Conservation (phyloP, 2,888 invertebrate species). For the Apodemia zela region DNA sequence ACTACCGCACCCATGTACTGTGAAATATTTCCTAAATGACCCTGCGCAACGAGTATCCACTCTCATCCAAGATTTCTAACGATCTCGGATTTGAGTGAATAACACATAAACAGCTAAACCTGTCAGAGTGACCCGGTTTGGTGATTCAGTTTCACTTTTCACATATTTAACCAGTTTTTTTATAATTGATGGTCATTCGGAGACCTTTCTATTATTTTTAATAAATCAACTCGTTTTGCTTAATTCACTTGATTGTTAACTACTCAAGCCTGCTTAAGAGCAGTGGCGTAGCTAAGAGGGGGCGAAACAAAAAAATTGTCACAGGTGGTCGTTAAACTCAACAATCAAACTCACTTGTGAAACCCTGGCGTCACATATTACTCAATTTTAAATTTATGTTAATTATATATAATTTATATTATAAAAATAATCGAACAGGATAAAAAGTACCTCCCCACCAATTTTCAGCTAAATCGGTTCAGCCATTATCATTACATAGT, state of each 20-base stretch:
- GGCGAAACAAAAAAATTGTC: too few relatives aligned
- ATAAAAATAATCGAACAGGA: too few relatives aligned
- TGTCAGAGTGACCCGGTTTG: not conserved
- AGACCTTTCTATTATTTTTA: slow-evolving; percentile 4
- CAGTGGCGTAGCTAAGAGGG: not conserved
- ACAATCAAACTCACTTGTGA: too few relatives aligned
- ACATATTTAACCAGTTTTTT: slow-evolving; percentile 12
- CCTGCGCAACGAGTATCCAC: not conserved
- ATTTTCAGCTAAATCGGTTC: too few relatives aligned
- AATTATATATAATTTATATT: too few relatives aligned
- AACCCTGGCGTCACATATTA: too few relatives aligned
- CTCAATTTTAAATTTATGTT: too few relatives aligned
- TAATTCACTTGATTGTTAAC: not conserved
- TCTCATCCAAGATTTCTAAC: slow-evolving; percentile 11
- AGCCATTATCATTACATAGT: too few relatives aligned
- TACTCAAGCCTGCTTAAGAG: not conserved
- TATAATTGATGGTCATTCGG: not conserved
- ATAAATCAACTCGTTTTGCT: not conserved
- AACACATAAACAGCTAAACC: slow-evolving; percentile 1
- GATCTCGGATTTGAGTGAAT: not conserved
- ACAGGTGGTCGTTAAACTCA: too few relatives aligned
- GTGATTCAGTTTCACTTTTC: slow-evolving; percentile 6
- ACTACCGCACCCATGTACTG: not conserved
- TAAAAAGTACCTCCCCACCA: too few relatives aligned
- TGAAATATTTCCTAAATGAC: slow-evolving; percentile 7